Conservation (phyloP, 2,113 vertebrate species). For the Mormyrus iriodes region DNA sequence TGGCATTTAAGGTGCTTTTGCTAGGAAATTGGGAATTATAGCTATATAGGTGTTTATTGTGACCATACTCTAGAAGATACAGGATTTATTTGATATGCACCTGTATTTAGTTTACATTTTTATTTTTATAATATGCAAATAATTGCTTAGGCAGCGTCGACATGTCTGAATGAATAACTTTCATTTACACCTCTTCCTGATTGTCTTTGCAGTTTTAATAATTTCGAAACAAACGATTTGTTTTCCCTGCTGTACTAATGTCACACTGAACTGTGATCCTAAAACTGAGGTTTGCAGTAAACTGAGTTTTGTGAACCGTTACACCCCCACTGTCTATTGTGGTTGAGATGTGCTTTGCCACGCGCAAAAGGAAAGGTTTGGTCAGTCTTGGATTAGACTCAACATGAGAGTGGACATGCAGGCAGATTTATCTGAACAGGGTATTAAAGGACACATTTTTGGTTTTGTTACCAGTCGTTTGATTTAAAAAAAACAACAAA, state of each 20-base stretch:
- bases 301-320: background rate
- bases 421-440: background rate
- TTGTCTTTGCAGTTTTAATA: background rate
- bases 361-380: background rate
- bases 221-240: background rate
- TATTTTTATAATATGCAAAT: background rate
- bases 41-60: no score
- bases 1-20: no score
- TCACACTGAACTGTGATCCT: background rate
- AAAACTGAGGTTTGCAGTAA: background rate
- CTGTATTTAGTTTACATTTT: no score
- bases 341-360: background rate
- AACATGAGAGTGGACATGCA: background rate
- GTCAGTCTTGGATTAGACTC: background rate
- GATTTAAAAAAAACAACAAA: no score
- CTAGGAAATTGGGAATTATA: no score
- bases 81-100: no score
- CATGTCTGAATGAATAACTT: background rate
- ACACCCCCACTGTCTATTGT: background rate
- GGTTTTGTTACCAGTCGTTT: background rate
- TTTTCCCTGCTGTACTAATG: background rate
- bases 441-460: background rate
- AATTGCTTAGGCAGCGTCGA: background rate
- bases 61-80: no score
- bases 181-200: background rate